A percentile compares a stretch with the other conserved stretches of the same genome.
phyloP scores from a whole-genome alignment of 2,888 invertebrate species.

The Digitonthophagus gazella region DNA sequence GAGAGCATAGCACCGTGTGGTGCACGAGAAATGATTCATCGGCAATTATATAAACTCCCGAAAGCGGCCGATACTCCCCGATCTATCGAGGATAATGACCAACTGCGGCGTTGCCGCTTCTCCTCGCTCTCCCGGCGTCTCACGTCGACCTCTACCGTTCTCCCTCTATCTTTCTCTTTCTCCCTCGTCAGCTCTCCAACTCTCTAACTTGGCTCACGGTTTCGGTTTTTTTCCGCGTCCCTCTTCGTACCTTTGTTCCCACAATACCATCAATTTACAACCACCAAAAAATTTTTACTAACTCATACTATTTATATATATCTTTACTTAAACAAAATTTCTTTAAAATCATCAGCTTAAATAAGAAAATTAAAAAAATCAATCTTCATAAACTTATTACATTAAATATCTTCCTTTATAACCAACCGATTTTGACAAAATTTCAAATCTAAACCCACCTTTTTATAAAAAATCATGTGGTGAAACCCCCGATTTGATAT shows the following conservation, averaged over 20 bases:
- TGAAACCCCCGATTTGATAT: not conserved
- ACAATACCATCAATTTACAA: not conserved
- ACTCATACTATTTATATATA: too few species aligned
- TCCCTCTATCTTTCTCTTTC: not conserved
- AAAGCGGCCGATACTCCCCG: conserved; percentile 35
- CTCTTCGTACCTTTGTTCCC: conserved; percentile 2
- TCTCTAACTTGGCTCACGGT: not conserved
- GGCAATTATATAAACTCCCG: conserved; percentile 38
- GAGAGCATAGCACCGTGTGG: conserved; percentile 29
- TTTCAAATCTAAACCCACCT: not conserved
- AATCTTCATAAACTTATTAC: too few species aligned
- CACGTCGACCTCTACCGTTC: not conserved
- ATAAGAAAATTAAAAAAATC: too few species aligned
- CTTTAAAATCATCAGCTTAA: not conserved
- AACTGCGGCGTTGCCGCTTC: conserved; percentile 25
- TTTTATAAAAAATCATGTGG: not conserved
- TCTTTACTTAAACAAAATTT: too few species aligned
- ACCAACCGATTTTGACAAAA: not conserved
- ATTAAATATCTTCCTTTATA: not conserved
- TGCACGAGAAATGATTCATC: conserved; percentile 36
- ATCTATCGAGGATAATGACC: conserved; percentile 35
- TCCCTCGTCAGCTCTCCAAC: not conserved
- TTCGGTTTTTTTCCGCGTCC: not conserved
- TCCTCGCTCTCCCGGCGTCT: conserved; percentile 2
- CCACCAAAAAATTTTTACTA: too few species aligned